These are phyloP conservation scores for Aphis craccivora DNA, from an alignment of 1,140 invertebrate species.

Conservation along the genomic window DNA sequence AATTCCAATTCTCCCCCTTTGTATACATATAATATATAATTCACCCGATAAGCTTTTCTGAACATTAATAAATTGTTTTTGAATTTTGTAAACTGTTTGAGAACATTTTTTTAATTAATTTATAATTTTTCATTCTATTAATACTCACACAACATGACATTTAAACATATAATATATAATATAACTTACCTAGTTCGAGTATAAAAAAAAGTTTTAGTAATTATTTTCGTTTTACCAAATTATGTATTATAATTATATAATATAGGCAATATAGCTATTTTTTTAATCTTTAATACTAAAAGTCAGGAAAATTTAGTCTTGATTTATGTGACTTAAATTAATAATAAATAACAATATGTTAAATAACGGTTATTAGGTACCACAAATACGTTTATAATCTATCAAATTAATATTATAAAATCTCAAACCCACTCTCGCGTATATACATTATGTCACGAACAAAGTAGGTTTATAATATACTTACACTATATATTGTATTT, in stretches of 20 bases:
- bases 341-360: background rate
- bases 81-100: background rate
- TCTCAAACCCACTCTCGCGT: background rate
- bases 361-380: too few relatives aligned
- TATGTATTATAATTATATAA: background rate
- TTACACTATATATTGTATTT: background rate
- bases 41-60: slow-evolving; percentile 9
- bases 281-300: background rate
- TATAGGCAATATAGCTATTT: background rate
- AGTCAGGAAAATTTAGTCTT: background rate
- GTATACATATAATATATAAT: background rate
- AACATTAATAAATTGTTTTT: slow-evolving; percentile 29
- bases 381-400: background rate
- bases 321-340: background rate
- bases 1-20: background rate
- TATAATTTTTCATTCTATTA: background rate
- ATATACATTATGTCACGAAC: background rate
- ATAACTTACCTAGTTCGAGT: background rate
- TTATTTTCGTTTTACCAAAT: background rate
- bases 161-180: background rate
- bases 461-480: background rate
- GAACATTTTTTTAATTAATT: slow-evolving; percentile 14
- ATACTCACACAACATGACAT: background rate
- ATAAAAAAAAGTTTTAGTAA: background rate
- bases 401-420: background rate